phyloP scores from a whole-genome alignment of 1,140 invertebrate genomes.

The Leptopilina boulardi region DNA sequence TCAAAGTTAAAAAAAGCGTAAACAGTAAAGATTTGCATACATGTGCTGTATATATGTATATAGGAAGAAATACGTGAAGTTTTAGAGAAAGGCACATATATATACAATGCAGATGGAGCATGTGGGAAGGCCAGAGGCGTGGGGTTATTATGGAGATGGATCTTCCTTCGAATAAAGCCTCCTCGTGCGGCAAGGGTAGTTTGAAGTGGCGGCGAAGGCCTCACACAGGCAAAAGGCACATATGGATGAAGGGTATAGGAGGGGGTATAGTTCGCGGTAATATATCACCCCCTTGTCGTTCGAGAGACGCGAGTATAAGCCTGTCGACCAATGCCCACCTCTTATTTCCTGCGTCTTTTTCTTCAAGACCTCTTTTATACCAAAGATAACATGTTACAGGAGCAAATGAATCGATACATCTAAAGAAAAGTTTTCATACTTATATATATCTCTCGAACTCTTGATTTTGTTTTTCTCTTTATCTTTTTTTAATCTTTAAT shows the following conservation, averaged over 20 bases:
- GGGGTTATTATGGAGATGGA: slow-evolving; percentile 74
- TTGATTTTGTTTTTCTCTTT: neutral
- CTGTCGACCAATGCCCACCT: slow-evolving; percentile 46
- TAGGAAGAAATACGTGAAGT: slow-evolving; percentile 8
- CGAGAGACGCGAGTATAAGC: slow-evolving; percentile 51
- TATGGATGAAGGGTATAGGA: slow-evolving; percentile 38
- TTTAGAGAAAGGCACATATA: slow-evolving; percentile 52
- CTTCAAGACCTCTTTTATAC: slow-evolving; percentile 7
- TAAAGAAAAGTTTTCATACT: neutral
- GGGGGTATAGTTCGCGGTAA: slow-evolving; percentile 58
- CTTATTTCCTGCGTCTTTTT: slow-evolving; percentile 24
- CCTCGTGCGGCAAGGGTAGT: slow-evolving; percentile 58
- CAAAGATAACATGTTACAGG: neutral
- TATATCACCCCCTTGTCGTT: slow-evolving; percentile 74
- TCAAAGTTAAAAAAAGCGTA: neutral
- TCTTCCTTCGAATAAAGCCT: slow-evolving; percentile 73
- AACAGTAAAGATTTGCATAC: neutral
- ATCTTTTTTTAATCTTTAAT: neutral
- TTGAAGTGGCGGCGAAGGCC: slow-evolving; percentile 61
- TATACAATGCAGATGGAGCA: slow-evolving; percentile 53
- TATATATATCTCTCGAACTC: too few species aligned
- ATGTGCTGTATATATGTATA: too few species aligned
- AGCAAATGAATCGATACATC: slow-evolving; percentile 16
- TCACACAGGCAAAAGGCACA: slow-evolving; percentile 51
- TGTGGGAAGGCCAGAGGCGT: slow-evolving; percentile 66